Percentiles rank a stretch among this genome's conserved stretches.
phyloP scores from a whole-genome alignment of 92 coral and sea anemone species.

The Zoanthus sociatus region DNA sequence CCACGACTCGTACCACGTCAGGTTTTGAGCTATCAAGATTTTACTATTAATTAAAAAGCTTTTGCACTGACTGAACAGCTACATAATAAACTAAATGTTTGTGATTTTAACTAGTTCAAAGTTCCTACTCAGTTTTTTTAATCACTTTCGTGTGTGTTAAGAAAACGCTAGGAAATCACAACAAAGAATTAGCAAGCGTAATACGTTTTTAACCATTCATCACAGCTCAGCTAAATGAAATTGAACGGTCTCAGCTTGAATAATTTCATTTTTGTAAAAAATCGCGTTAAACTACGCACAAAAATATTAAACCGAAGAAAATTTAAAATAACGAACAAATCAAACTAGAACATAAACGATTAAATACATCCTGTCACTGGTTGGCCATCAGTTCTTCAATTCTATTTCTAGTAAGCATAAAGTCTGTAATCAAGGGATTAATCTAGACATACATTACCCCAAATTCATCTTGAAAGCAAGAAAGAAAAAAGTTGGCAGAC shows the following conservation, averaged over 20 bases:
- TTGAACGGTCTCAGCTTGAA: not conserved
- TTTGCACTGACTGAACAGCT: not conserved
- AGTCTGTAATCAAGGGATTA: too few relatives aligned
- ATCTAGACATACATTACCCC: too few relatives aligned
- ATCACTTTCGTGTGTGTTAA: not conserved
- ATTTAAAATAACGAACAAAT: not conserved
- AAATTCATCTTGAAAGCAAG: too few relatives aligned
- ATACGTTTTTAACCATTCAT: not conserved
- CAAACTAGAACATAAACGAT: not conserved
- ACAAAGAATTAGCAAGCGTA: not conserved
- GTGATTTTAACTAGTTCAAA: not conserved
- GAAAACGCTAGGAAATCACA: not conserved
- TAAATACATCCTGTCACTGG: not conserved
- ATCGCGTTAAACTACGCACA: not conserved
- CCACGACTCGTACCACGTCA: too few relatives aligned
- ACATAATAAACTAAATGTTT: not conserved
- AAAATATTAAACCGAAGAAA: not conserved
- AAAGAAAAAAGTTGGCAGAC: too few relatives aligned
- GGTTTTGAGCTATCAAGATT: too few relatives aligned
- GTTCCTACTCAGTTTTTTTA: not conserved
- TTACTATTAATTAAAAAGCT: not conserved
- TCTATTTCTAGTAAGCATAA: too few relatives aligned
- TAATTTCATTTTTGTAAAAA: not conserved
- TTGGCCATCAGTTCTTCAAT: not conserved
- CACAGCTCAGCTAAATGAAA: not conserved